These are phyloP conservation scores for Jaculus jaculus DNA, from an alignment of 2,113 vertebrate genomes.

Conservation along the genomic window DNA sequence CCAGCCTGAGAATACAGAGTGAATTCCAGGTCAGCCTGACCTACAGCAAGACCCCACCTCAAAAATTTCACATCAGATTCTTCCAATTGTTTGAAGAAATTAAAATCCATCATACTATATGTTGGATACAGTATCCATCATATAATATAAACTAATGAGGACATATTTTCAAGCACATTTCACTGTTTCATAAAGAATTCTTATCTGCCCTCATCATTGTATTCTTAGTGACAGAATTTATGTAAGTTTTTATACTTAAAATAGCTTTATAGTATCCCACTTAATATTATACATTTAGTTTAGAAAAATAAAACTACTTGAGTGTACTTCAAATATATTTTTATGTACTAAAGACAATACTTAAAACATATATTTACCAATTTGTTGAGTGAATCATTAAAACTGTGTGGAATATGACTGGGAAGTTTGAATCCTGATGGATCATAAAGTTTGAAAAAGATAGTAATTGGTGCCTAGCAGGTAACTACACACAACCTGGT, in stretches of 20 bases:
- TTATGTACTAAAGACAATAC: neutral
- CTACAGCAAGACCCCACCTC: no score
- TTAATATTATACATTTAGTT: neutral
- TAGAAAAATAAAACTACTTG: constrained; percentile 15
- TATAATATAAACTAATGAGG: neutral
- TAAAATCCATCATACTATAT: neutral
- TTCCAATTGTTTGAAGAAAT: neutral
- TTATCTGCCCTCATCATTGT: neutral
- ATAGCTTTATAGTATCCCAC: neutral
- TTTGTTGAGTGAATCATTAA: constrained; percentile 12
- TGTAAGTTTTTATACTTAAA: constrained; percentile 3
- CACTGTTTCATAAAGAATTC: neutral
- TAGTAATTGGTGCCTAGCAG: neutral
- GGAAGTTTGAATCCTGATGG: neutral
- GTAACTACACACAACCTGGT: neutral
- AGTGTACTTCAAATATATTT: neutral
- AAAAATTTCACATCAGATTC: neutral
- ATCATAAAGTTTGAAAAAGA: neutral
- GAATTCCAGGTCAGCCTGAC: no score
- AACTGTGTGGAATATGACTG: neutral
- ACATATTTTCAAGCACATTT: neutral
- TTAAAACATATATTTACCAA: constrained; percentile 39
- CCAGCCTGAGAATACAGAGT: no score
- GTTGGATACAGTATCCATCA: neutral
- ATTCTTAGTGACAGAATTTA: constrained; percentile 23